Evolutionary conservation across 2,113 vertebrate species (phyloP).

Genomic region (Paradoxurus hermaphroditus): DNA sequence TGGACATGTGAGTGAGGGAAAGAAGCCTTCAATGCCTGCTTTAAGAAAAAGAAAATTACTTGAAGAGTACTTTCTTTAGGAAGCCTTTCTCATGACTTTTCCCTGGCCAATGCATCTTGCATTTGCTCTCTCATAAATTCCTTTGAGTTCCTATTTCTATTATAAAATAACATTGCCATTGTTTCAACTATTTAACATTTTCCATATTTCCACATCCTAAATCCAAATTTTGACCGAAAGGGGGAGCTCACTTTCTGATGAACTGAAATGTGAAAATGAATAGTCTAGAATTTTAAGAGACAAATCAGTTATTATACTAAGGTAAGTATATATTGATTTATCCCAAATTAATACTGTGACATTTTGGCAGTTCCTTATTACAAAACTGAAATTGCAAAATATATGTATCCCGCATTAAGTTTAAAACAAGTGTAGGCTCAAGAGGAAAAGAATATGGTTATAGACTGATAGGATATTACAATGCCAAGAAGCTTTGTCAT

Average conservation of each 20-base stretch:
- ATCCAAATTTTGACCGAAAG: background rate
- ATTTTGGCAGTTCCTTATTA: background rate
- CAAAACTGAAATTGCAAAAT: background rate
- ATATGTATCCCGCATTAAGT: background rate
- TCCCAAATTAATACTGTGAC: background rate
- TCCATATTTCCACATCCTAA: background rate
- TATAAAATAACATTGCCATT: background rate
- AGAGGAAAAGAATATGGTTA: background rate
- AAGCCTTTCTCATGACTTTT: background rate
- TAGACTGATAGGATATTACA: background rate
- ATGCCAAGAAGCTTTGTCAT: background rate
- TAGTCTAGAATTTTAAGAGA: background rate
- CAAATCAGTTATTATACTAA: background rate
- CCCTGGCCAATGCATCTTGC: background rate
- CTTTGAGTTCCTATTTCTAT: background rate
- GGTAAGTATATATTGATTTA: background rate
- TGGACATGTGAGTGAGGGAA: background rate
- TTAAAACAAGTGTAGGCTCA: background rate
- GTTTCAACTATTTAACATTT: background rate
- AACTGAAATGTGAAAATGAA: background rate
- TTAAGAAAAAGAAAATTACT: background rate
- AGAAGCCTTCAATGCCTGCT: background rate
- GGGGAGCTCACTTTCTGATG: background rate
- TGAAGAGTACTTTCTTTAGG: background rate
- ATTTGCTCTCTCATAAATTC: background rate